Conservation (phyloP, 2,888 invertebrate species). For the Theretra japonica region DNA sequence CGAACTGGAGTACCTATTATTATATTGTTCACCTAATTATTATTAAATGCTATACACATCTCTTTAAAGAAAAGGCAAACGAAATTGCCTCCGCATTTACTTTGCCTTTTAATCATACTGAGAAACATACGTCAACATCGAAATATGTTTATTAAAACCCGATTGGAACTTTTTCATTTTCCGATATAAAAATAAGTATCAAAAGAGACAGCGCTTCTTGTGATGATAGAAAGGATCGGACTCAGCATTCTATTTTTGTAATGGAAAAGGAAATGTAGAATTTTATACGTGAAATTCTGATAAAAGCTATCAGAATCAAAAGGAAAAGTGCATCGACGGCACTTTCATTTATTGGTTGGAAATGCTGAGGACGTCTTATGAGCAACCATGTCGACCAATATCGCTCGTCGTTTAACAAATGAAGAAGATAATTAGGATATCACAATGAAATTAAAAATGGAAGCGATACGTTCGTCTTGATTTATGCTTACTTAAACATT, state of each 20-base stretch:
- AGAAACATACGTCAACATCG: no score
- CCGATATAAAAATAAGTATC: neutral
- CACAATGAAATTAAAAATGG: neutral
- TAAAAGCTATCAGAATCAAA: neutral
- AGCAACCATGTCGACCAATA: neutral
- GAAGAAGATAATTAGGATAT: neutral
- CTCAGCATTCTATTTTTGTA: neutral
- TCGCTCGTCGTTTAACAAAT: neutral
- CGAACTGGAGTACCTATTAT: neutral
- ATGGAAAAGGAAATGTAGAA: neutral
- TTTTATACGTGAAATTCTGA: neutral
- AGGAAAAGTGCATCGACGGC: neutral
- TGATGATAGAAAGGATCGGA: neutral
- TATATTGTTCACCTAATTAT: no score
- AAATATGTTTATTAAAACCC: no score
- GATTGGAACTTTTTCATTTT: no score
- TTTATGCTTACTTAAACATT: constrained; percentile 31
- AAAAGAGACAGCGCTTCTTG: neutral
- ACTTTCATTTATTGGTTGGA: neutral
- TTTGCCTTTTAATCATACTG: no score
- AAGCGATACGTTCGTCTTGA: neutral
- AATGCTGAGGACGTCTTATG: neutral
- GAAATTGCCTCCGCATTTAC: no score
- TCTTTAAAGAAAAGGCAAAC: no score
- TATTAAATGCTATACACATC: no score